A percentile compares a stretch with the other conserved stretches of the same genome.
These are phyloP conservation scores for Piscicola geometra DNA, from an alignment of 2,888 invertebrate species.

Conservation along the genomic window DNA sequence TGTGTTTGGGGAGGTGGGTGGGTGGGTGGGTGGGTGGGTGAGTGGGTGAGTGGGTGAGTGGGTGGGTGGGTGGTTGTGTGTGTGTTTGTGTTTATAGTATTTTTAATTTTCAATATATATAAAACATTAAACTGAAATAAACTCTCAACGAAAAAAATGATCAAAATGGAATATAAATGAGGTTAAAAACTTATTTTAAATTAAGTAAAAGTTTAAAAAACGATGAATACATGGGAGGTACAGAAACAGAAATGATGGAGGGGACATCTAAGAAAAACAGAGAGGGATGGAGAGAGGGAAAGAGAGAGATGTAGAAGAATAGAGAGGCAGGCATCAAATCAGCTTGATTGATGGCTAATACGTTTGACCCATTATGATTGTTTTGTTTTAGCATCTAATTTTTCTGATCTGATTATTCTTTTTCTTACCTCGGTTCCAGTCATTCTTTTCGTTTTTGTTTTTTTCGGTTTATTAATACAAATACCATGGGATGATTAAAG, in stretches of 20 bases:
- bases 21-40: too few relatives aligned
- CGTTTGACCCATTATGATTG: slow-evolving; percentile 28
- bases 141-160: background rate
- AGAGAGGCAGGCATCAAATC: slow-evolving; percentile 9
- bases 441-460: too few relatives aligned
- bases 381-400: too few relatives aligned
- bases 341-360: slow-evolving; percentile 30
- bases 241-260: background rate
- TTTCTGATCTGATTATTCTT: too few relatives aligned
- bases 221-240: slow-evolving; percentile 14
- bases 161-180: background rate
- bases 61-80: too few relatives aligned
- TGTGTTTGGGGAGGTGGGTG: too few relatives aligned
- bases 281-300: background rate
- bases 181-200: background rate
- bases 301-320: background rate
- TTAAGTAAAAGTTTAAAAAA: background rate
- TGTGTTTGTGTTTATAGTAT: too few relatives aligned
- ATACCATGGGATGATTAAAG: slow-evolving; percentile 16
- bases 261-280: background rate
- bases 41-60: too few relatives aligned
- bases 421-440: too few relatives aligned
- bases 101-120: too few relatives aligned
- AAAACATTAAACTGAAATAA: background rate
- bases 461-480: too few relatives aligned